phyloP scores from a whole-genome alignment of 1,140 invertebrate genomes.

The Drosophila athabasca region DNA sequence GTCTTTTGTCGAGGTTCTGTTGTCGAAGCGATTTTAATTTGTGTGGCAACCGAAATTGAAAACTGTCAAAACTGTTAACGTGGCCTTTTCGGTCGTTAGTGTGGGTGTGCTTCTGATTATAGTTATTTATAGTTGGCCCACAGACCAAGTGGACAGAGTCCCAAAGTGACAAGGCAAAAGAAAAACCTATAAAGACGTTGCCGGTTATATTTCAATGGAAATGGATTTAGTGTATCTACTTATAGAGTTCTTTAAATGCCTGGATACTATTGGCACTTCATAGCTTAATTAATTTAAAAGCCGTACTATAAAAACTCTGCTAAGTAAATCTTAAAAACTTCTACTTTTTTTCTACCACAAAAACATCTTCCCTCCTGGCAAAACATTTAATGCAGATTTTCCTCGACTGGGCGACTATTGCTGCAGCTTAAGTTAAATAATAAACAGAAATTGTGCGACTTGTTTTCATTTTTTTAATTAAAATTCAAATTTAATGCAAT shows the following conservation, averaged over 20 bases:
- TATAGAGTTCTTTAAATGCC: no score
- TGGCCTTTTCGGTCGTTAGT: conserved; percentile 24
- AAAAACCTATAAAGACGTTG: no score
- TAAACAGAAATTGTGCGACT: conserved; percentile 3
- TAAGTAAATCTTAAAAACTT: no score
- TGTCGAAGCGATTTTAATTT: conserved; percentile 68
- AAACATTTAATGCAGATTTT: no score
- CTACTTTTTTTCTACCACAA: no score
- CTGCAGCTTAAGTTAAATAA: conserved; percentile 3
- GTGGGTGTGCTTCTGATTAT: conserved; percentile 22
- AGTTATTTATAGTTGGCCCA: conserved; percentile 48
- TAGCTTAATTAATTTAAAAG: no score
- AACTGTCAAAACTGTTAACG: conserved; percentile 78
- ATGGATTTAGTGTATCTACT: no score
- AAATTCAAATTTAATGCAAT: conserved; percentile 43
- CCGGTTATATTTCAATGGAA: no score
- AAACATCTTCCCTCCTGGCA: no score
- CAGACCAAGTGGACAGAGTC: background rate
- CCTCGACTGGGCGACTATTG: no score
- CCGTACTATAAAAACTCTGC: no score
- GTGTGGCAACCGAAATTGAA: conserved; percentile 64
- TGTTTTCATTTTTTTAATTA: conserved; percentile 23
- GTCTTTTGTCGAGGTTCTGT: conserved; percentile 45
- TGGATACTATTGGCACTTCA: no score
- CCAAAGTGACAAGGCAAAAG: background rate